Evolutionary conservation across 2,888 invertebrate genomes (phyloP).

Genomic region (Diarsia rubi): DNA sequence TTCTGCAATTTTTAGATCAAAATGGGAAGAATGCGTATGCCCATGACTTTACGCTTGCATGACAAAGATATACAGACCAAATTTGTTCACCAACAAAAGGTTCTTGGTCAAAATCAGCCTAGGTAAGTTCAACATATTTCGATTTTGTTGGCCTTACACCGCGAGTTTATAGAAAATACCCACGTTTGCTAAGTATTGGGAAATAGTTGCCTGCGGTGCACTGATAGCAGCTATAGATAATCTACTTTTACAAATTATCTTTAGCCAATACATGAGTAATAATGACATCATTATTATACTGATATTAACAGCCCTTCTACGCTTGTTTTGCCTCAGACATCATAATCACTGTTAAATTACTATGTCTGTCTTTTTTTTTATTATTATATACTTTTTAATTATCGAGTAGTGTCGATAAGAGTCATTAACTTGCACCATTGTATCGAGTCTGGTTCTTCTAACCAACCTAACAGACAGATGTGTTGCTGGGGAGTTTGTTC

Average conservation of each 20-base stretch:
- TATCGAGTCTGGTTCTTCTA: too few relatives aligned
- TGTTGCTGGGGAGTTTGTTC: too few relatives aligned
- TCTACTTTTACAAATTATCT: constrained; percentile 2
- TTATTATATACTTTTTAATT: too few relatives aligned
- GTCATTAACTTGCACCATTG: too few relatives aligned
- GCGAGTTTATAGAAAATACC: not conserved
- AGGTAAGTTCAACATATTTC: not conserved
- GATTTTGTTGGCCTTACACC: not conserved
- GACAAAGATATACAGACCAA: not conserved
- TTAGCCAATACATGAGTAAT: constrained; percentile 2
- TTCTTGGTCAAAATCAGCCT: not conserved
- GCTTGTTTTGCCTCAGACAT: not conserved
- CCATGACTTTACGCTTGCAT: too few relatives aligned
- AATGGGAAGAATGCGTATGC: not conserved
- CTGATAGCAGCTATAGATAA: not conserved
- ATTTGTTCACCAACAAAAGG: not conserved
- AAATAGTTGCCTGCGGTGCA: not conserved
- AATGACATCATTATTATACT: not conserved
- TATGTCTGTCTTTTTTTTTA: too few relatives aligned
- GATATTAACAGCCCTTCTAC: not conserved
- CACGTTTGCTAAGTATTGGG: not conserved
- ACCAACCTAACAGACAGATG: too few relatives aligned
- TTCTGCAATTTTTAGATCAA: too few relatives aligned
- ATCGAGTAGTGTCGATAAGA: too few relatives aligned
- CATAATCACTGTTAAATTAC: not conserved